Base-by-base conservation (phyloP, 2,888 invertebrate genomes). In the Amphimallon solstitiale region DNA sequence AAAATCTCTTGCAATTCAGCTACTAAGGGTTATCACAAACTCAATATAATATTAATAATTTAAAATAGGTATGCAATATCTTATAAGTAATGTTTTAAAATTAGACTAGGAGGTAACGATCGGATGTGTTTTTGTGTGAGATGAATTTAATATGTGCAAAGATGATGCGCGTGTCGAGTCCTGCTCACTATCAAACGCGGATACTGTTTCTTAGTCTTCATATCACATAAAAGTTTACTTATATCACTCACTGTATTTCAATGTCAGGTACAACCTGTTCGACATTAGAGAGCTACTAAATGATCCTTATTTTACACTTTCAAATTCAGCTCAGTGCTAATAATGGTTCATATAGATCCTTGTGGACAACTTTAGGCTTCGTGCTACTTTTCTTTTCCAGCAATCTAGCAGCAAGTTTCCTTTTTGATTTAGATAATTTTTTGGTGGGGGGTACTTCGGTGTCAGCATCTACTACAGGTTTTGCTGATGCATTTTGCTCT, bases 261-360 rank as follows among this genome's bases (percentile, higher is more conserved):
- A 34, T 43, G 56, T 59, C 56, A 43, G 48, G 48, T 48, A 61
- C 61, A 14, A 46, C 61, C 48, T 48, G 49, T 19, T 37, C n/a
- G 19, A 37, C 37, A 43, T 17, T 61, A 62, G 66, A 66, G 66
- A 66, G 66, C 62, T 54, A 46, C 35, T 66, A 54, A 59, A 61
- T 19, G 23, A 45, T 35, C 46, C 10, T 52, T 48, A 37, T 43
- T 64, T 64, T 19, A 17, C 37, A 56, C n/a, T 37, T 51, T 29
- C 35, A 35, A 51, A 62, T 75, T 86, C 87, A 89, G 85, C 90
- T 90, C 81, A 89, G 84, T 64, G 90, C 90, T 81, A 90, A 79
- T 76, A 90, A 81, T 49, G 90, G 89, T 81, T 90, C 90, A 73
- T 86, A 85, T 68, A 86, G 78, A 74, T 89, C 89, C 82, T 85